phyloP scores from a whole-genome alignment of 2,888 invertebrate species.

The Apoda limacodes region DNA sequence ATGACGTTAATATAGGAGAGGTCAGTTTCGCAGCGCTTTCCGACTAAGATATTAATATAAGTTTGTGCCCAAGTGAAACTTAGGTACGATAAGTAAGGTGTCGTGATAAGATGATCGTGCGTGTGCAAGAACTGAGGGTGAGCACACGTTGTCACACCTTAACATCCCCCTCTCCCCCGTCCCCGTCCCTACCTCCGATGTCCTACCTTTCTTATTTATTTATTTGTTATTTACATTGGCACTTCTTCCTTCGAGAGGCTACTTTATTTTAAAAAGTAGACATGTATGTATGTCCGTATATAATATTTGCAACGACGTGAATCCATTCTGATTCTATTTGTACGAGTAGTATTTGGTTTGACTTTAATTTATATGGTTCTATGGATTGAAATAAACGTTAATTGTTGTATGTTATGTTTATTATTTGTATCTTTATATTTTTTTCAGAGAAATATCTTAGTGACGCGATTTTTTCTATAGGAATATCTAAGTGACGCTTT shows the following conservation, averaged over 20 bases:
- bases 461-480: no score
- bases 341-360: slow-evolving; percentile 60
- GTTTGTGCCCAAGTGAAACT: no score
- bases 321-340: slow-evolving; percentile 52
- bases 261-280: slow-evolving; percentile 6
- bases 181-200: slow-evolving; percentile 52
- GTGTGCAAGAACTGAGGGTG: slow-evolving; percentile 33
- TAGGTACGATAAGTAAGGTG: slow-evolving; percentile 31
- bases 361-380: slow-evolving; percentile 64
- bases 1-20: no score
- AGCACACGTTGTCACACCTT: slow-evolving; percentile 13
- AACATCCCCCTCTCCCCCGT: slow-evolving; percentile 53
- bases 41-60: no score
- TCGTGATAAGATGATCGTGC: slow-evolving; percentile 40
- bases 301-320: slow-evolving; percentile 41
- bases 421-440: slow-evolving; percentile 44
- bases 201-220: slow-evolving; percentile 18
- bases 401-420: slow-evolving; percentile 59
- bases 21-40: no score
- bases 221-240: slow-evolving; percentile 16
- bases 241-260: neutral
- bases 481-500: no score
- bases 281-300: slow-evolving; percentile 11
- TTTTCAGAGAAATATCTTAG: no score
- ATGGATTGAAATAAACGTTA: slow-evolving; percentile 68